Conservation (phyloP, 2,888 invertebrate genomes). For the Volucella zonaria region DNA sequence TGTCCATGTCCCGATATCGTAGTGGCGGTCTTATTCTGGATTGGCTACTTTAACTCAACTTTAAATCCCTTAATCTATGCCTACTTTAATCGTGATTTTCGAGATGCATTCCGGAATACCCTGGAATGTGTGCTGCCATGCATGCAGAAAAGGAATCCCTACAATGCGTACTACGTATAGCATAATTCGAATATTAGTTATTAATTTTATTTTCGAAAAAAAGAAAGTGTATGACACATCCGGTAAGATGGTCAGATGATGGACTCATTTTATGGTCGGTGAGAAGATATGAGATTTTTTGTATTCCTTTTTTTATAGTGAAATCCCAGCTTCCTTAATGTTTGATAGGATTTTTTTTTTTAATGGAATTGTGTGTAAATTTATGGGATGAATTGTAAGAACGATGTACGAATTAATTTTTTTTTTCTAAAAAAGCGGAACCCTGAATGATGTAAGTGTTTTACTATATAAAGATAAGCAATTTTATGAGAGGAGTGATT, state of each 20-base stretch:
- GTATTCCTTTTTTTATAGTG: slow-evolving; percentile 35
- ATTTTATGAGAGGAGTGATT: too few species aligned
- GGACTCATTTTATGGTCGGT: slow-evolving; percentile 29
- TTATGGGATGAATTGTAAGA: too few species aligned
- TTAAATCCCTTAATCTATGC: slow-evolving; percentile 97
- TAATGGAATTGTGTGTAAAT: background rate
- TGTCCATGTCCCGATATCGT: slow-evolving; percentile 93
- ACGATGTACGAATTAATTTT: too few species aligned
- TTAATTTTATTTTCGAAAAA: slow-evolving; percentile 37
- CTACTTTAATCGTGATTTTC: slow-evolving; percentile 97
- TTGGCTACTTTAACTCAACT: slow-evolving; percentile 98
- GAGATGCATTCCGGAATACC: slow-evolving; percentile 97
- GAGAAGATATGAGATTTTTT: slow-evolving; percentile 30
- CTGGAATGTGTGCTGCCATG: slow-evolving; percentile 93
- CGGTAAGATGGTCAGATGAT: slow-evolving; percentile 14
- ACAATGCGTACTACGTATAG: slow-evolving; percentile 83
- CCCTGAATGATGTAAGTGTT: too few species aligned
- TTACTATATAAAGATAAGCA: too few species aligned
- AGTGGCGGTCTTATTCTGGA: slow-evolving; percentile 97
- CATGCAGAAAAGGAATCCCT: slow-evolving; percentile 83
- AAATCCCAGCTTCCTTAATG: slow-evolving; percentile 65
- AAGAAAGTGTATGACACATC: too few species aligned
- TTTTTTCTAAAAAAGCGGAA: too few species aligned
- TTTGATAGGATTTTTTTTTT: slow-evolving; percentile 64
- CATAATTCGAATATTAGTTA: slow-evolving; percentile 68